A percentile compares a stretch with the other conserved stretches of the same genome.
These are phyloP conservation scores for Myopa testacea DNA, from an alignment of 2,888 invertebrate species.

Conservation along the genomic window DNA sequence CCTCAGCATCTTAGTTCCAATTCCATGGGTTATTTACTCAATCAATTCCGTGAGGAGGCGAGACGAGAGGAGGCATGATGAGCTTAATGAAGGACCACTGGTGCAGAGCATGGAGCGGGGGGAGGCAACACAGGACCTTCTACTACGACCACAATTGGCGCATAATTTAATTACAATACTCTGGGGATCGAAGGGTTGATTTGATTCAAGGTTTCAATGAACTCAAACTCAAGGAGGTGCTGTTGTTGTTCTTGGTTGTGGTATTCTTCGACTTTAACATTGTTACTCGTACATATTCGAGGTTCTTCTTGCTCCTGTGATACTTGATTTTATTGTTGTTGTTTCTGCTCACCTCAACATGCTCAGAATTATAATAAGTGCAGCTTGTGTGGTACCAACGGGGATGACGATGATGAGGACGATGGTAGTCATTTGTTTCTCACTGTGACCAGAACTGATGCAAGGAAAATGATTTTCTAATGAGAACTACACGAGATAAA, in stretches of 20 bases:
- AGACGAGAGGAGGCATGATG: background rate
- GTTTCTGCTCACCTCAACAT: background rate
- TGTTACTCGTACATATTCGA: background rate
- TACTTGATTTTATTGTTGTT: background rate
- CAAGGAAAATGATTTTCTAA: no score
- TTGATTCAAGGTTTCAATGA: background rate
- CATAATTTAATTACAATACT: conserved; percentile 61
- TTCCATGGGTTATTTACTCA: background rate
- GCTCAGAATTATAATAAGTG: conserved; percentile 3
- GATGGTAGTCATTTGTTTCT: no score
- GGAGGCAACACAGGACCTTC: background rate
- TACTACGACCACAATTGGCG: conserved; percentile 54
- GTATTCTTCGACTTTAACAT: background rate
- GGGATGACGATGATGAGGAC: background rate
- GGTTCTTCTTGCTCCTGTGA: background rate
- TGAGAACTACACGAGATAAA: no score
- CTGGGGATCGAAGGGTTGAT: background rate
- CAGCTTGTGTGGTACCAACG: background rate
- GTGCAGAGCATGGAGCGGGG: background rate
- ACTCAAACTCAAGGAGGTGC: background rate
- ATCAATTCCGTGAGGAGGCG: background rate
- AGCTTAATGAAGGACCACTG: no score
- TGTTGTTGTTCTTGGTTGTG: background rate
- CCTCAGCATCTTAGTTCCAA: no score
- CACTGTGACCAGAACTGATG: no score